phyloP scores from a whole-genome alignment of 2,888 invertebrate genomes.

The Timandra comae region DNA sequence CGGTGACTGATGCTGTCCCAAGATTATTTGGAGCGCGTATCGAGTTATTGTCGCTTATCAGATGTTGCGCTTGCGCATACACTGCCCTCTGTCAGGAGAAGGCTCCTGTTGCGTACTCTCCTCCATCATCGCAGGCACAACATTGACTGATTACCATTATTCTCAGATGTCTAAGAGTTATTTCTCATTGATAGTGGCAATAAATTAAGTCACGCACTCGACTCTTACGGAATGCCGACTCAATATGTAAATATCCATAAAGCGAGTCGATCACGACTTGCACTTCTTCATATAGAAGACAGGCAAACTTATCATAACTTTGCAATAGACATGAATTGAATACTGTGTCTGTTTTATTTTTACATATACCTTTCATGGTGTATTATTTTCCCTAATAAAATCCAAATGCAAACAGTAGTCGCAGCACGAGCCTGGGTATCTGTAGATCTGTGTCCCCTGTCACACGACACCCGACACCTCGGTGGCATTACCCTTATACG shows the following conservation, averaged over 20 bases:
- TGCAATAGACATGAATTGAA: conserved; percentile 15
- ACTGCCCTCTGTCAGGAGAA: conserved; percentile 24
- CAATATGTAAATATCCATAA: conserved; percentile 52
- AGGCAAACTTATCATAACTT: conserved; percentile 22
- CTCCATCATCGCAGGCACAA: conserved; percentile 31
- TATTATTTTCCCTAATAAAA: no score
- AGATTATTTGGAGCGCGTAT: conserved; percentile 69
- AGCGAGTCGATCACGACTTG: conserved; percentile 46
- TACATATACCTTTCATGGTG: no score
- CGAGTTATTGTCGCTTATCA: conserved; percentile 70
- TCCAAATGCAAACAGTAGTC: conserved; percentile 68
- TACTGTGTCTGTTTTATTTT: conserved; percentile 4
- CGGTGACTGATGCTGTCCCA: conserved; percentile 59
- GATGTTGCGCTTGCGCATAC: conserved; percentile 48
- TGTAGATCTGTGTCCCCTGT: conserved; percentile 43
- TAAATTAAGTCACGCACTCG: conserved; percentile 64
- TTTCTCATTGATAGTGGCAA: conserved; percentile 57
- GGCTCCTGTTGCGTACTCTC: conserved; percentile 19
- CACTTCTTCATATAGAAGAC: conserved; percentile 35
- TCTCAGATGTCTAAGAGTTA: conserved; percentile 59
- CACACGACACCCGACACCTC: conserved; percentile 62
- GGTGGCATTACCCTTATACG: conserved; percentile 58
- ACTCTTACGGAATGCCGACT: conserved; percentile 56
- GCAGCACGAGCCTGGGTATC: conserved; percentile 53
- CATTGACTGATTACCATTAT: conserved; percentile 56